A percentile compares a stretch with the other conserved stretches of the same genome.
Evolutionary conservation across 2,888 invertebrate genomes (phyloP).

Genomic region (Gastrophysa polygoni): DNA sequence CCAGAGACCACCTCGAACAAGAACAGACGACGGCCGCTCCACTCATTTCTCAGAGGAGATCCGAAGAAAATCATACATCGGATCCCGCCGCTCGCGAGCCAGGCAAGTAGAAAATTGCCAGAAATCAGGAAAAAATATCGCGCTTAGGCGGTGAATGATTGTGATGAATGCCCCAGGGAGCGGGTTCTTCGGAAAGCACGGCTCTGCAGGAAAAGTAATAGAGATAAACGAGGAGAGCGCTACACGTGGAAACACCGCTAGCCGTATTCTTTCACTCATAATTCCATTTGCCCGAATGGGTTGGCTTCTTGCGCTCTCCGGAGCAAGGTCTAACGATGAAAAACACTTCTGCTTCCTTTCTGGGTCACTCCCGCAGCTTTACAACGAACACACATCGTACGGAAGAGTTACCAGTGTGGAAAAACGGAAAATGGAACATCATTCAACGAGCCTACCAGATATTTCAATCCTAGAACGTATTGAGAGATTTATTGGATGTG

Average conservation of each 20-base stretch:
- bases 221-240: slow-evolving; percentile 14
- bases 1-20: too few relatives aligned
- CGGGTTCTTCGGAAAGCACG: slow-evolving; percentile 8
- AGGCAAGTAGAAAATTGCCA: slow-evolving; percentile 35
- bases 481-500: too few relatives aligned
- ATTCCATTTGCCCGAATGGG: slow-evolving; percentile 15
- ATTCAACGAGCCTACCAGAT: too few relatives aligned
- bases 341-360: neutral
- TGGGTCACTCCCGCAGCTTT: neutral
- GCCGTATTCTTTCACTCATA: slow-evolving; percentile 11
- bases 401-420: too few relatives aligned
- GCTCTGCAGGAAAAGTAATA: slow-evolving; percentile 6
- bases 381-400: too few relatives aligned
- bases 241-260: slow-evolving; percentile 15
- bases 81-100: slow-evolving; percentile 3
- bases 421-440: too few relatives aligned
- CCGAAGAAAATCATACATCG: neutral
- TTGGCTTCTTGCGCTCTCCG: slow-evolving; percentile 1
- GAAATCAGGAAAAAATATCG: slow-evolving; percentile 44
- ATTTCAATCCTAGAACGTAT: too few relatives aligned
- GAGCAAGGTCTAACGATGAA: slow-evolving; percentile 3
- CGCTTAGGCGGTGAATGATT: slow-evolving; percentile 44
- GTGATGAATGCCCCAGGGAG: slow-evolving; percentile 43
- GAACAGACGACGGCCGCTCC: neutral
- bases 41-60: slow-evolving; percentile 5